Evolutionary conservation across 2,888 invertebrate genomes (phyloP).

Genomic region (Parelbella ahira): DNA sequence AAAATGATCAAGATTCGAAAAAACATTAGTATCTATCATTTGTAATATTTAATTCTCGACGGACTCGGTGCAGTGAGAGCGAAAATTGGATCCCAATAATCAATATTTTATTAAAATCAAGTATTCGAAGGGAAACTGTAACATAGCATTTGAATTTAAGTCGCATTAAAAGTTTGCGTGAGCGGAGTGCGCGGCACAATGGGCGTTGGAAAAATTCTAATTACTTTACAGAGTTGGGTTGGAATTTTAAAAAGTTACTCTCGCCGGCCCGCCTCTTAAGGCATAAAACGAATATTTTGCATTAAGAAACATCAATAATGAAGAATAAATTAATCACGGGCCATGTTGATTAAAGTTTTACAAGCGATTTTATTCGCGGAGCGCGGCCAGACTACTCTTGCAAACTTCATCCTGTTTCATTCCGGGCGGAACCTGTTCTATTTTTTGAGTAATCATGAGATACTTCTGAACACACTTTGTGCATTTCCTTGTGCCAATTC

Average conservation of each 20-base stretch:
- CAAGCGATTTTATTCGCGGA: constrained; percentile 6
- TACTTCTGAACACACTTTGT: too few species aligned
- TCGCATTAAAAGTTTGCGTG: constrained; percentile 76
- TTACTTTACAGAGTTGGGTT: constrained; percentile 68
- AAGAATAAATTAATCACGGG: constrained; percentile 22
- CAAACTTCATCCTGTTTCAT: constrained; percentile 13
- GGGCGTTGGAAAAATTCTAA: constrained; percentile 75
- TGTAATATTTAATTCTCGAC: constrained; percentile 7
- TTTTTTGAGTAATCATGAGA: too few species aligned
- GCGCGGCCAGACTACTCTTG: not conserved
- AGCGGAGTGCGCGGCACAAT: constrained; percentile 70
- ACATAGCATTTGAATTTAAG: constrained; percentile 75
- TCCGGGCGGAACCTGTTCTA: too few species aligned
- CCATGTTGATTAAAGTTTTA: constrained; percentile 19
- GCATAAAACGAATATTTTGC: constrained; percentile 43
- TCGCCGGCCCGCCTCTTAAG: constrained; percentile 43
- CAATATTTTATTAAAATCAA: constrained; percentile 61
- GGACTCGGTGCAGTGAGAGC: constrained; percentile 17
- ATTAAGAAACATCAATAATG: constrained; percentile 28
- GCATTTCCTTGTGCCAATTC: too few species aligned
- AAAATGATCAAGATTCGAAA: too few species aligned
- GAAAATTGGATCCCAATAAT: constrained; percentile 28
- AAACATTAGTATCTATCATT: too few species aligned
- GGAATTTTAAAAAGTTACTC: constrained; percentile 69
- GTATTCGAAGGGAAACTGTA: constrained; percentile 63